phyloP scores from a whole-genome alignment of 37 sponge, comb jelly and placozoan species.

The Aplysina aerophoba region DNA sequence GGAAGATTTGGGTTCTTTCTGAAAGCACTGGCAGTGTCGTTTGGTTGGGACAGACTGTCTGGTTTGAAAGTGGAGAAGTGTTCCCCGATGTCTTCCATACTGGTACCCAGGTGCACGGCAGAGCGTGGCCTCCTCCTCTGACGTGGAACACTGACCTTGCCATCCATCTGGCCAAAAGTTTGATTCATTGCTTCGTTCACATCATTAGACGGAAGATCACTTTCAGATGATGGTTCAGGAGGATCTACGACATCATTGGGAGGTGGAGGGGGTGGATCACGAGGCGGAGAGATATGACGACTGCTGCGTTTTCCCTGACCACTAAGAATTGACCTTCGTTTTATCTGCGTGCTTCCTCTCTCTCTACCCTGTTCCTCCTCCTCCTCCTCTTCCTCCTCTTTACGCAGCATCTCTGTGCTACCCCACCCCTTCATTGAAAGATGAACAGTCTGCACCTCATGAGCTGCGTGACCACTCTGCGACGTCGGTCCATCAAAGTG shows the following conservation, averaged over 20 bases:
- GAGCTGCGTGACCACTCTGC: too few species aligned
- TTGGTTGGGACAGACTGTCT: neutral
- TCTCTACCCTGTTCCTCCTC: neutral
- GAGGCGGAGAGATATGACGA: constrained; percentile 18
- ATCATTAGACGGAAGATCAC: neutral
- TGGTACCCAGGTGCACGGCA: too few species aligned
- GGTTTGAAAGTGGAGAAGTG: constrained; percentile 26
- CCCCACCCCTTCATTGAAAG: neutral
- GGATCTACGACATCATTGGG: neutral
- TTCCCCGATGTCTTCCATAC: neutral
- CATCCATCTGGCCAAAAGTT: neutral
- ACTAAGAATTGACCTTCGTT: neutral
- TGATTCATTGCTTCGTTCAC: neutral
- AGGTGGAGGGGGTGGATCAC: constrained; percentile 25
- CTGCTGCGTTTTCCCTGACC: neutral
- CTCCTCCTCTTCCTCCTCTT: neutral
- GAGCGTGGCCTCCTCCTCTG: too few species aligned
- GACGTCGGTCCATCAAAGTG: neutral
- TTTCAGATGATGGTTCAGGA: neutral
- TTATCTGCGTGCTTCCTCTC: neutral
- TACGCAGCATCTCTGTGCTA: neutral
- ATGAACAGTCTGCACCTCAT: neutral
- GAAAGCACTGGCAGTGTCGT: neutral
- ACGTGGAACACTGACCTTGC: neutral
- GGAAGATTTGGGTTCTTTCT: neutral